These are phyloP conservation scores for Lates japonicus DNA, from an alignment of 2,797 vertebrate species.

Conservation along the genomic window DNA sequence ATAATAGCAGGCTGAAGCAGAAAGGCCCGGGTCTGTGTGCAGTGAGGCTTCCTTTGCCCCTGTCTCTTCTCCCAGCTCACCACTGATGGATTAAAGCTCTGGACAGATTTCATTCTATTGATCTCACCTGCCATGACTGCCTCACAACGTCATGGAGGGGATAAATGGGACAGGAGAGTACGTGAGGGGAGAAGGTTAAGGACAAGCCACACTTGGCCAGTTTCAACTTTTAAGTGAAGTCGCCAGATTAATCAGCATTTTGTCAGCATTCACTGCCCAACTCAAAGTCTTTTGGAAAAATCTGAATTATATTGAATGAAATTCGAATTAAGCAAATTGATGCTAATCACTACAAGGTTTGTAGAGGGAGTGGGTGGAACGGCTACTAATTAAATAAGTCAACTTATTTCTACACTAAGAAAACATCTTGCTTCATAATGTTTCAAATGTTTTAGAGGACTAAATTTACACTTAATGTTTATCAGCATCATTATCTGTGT, in stretches of 20 bases:
- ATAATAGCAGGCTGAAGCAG: conserved; percentile 56
- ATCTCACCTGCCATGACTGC: conserved; percentile 80
- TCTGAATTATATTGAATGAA: too few species aligned
- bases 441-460: conserved; percentile 27
- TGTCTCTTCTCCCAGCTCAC: conserved; percentile 71
- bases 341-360: conserved; percentile 32
- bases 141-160: conserved; percentile 65
- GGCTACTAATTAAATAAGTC: conserved; percentile 41
- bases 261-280: conserved; percentile 6
- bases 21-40: conserved; percentile 25
- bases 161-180: conserved; percentile 30
- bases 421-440: conserved; percentile 43
- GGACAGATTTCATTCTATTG: conserved; percentile 82
- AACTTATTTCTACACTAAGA: conserved; percentile 34
- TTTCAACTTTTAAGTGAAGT: conserved; percentile 31
- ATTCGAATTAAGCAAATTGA: conserved; percentile 22
- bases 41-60: conserved; percentile 75
- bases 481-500: conserved; percentile 26
- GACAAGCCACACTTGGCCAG: conserved; percentile 20
- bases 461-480: conserved; percentile 49
- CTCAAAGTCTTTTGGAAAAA: neutral
- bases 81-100: conserved; percentile 81
- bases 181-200: neutral
- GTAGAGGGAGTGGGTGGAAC: conserved; percentile 32
- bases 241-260: conserved; percentile 38